Base-by-base conservation (phyloP, 2,888 invertebrate species). In the Oxyteleia sp. region DNA sequence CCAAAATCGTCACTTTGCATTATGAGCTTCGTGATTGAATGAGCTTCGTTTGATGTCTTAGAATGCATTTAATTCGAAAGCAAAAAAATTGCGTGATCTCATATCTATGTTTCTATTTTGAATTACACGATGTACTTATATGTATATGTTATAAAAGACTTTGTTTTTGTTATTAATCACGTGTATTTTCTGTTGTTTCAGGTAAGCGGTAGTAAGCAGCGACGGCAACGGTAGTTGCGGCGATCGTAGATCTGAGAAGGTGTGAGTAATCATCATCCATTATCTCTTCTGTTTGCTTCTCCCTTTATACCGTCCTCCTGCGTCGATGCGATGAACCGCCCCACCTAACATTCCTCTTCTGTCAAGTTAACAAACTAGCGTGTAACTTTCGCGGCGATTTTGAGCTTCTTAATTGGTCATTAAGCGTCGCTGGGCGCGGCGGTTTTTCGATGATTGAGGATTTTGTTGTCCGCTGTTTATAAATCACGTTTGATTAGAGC, bases 181-280 rank as follows among this genome's bases (percentile, higher is more conserved):
- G n/a, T n/a, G n/a, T 90, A 89, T 88, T 90, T 89, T 89, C 86
- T 88, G 87, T 89, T 90, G 88, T 92, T 92, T 90, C 90, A 91
- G 90, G 91, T 92, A 90, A 90, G 91, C 88, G 85, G 82, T 81
- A 68, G 79, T 64, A 23, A 66, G 69, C 69, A 51, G 26, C 47
- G 64, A 38, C 53, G 53, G 38, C 78, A 51, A 71, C 64, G 61
- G 79, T 63, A 69, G 84, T 83, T 79, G 76, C 63, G 63, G 68
- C 72, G 78, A 63, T 78, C 72, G 51, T 38, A 57, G 75, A 69
- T 69, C 55, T 41, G 64, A 64, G 76, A 82, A 89, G 88, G 87
- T 89, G 89, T 90, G 89, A 90, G 90, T 90, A 89, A 90, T 90
- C 87, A 88, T 90, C 88, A 82, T 78, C 88, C 88, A 89, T 90